Conservation (phyloP, 2,113 vertebrate species). For the Osmerus mordax region DNA sequence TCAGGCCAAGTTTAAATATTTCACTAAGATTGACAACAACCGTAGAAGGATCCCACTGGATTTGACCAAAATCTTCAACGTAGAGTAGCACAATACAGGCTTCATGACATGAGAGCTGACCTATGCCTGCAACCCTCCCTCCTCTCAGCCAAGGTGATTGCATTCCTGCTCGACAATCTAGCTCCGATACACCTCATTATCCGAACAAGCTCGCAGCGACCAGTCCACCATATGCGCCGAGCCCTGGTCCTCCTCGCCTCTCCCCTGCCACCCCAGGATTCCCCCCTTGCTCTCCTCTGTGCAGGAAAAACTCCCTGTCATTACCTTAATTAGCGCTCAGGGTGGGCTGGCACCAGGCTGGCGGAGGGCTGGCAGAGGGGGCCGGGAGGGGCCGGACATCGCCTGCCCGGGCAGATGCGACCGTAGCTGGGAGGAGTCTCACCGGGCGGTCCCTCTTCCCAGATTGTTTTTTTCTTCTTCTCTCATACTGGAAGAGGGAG, state of each 20-base stretch:
- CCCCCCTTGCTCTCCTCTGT: slow-evolving; percentile 20
- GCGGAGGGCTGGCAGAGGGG: too few relatives aligned
- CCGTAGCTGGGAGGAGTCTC: too few relatives aligned
- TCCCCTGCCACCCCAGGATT: slow-evolving; percentile 33
- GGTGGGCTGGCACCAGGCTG: too few relatives aligned
- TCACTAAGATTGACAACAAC: background rate
- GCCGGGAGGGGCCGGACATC: too few relatives aligned
- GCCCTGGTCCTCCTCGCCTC: slow-evolving; percentile 16
- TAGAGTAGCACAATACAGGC: too few relatives aligned
- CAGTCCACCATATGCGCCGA: slow-evolving; percentile 22
- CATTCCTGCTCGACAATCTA: background rate
- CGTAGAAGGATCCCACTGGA: background rate
- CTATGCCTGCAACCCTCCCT: background rate
- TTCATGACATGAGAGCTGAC: too few relatives aligned
- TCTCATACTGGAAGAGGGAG: too few relatives aligned
- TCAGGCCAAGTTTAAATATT: slow-evolving; percentile 13
- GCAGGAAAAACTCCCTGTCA: slow-evolving; percentile 39
- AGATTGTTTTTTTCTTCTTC: too few relatives aligned
- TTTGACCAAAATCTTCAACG: too few relatives aligned
- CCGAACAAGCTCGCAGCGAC: slow-evolving; percentile 19
- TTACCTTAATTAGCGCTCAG: slow-evolving; percentile 48
- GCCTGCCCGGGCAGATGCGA: too few relatives aligned
- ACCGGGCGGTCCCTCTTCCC: too few relatives aligned
- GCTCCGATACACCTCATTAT: background rate
- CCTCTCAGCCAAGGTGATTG: background rate